A percentile compares a stretch with the other conserved stretches of the same genome.
Evolutionary conservation across 1,140 invertebrate species (phyloP).

Genomic region (Drosophila arawakana): DNA sequence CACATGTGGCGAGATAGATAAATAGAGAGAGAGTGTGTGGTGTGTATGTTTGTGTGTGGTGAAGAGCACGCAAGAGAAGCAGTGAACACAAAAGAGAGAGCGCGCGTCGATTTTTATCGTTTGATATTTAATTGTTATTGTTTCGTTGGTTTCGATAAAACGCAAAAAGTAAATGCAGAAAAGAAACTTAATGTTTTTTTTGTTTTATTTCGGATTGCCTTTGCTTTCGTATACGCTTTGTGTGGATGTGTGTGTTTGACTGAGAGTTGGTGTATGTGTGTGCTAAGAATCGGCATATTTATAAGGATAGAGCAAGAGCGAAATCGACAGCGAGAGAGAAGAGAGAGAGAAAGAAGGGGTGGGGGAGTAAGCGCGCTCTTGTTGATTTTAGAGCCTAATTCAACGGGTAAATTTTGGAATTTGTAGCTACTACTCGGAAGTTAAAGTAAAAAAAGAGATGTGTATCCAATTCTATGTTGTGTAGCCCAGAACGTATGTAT

Average conservation of each 20-base stretch:
- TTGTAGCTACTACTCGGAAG: constrained; percentile 49
- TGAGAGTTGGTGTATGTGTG: constrained; percentile 2
- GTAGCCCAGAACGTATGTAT: constrained; percentile 42
- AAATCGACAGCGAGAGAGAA: constrained; percentile 9
- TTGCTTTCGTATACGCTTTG: constrained; percentile 39
- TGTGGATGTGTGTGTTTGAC: constrained; percentile 22
- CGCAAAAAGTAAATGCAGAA: constrained; percentile 81
- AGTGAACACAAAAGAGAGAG: constrained; percentile 64
- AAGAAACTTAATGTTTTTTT: constrained; percentile 78
- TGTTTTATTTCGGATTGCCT: constrained; percentile 64
- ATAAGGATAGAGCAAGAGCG: constrained; percentile 1
- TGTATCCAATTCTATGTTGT: constrained; percentile 38
- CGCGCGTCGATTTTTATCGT: constrained; percentile 60
- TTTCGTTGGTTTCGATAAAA: constrained; percentile 46
- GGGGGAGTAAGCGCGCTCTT: constrained; percentile 28
- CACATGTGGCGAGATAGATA: constrained; percentile 19
- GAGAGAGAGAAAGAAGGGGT: background rate
- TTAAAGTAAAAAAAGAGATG: constrained; percentile 4
- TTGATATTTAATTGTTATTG: constrained; percentile 50
- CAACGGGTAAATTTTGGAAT: constrained; percentile 56
- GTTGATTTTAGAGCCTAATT: constrained; percentile 52
- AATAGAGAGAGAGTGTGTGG: constrained; percentile 11
- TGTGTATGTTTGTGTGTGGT: constrained; percentile 55
- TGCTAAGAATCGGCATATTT: background rate
- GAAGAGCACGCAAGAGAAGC: constrained; percentile 73